phyloP scores from a whole-genome alignment of 2,888 invertebrate genomes.

The Aplocera efformata region DNA sequence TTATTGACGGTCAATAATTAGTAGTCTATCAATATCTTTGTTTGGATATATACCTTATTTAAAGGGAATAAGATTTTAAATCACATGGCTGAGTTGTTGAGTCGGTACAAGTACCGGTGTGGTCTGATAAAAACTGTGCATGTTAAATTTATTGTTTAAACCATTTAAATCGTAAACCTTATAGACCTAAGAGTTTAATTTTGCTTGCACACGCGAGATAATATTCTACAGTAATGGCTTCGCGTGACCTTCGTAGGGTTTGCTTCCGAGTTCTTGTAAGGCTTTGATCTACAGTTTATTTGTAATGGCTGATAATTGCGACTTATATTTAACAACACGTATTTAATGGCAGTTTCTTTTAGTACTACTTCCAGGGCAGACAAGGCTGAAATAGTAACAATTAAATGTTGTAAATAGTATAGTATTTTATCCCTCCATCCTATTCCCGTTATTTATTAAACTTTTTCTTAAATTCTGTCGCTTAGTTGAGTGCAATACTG shows the following conservation, averaged over 20 bases:
- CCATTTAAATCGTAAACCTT: constrained; percentile 4
- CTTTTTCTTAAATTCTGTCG: too few species aligned
- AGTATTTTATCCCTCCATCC: too few species aligned
- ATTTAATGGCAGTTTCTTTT: too few species aligned
- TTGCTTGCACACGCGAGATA: neutral
- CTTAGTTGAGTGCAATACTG: too few species aligned
- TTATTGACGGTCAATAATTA: too few species aligned
- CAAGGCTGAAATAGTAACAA: too few species aligned
- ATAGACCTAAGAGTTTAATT: constrained; percentile 1
- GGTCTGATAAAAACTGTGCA: constrained; percentile 1
- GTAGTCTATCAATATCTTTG: neutral
- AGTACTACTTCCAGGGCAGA: too few species aligned
- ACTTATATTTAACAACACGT: too few species aligned
- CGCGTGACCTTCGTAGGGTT: constrained; percentile 47
- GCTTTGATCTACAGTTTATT: constrained; percentile 24
- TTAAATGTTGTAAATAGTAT: too few species aligned
- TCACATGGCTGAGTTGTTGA: constrained; percentile 1
- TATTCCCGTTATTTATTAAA: too few species aligned
- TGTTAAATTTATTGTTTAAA: constrained; percentile 1
- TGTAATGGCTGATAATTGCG: constrained; percentile 6
- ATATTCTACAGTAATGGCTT: constrained; percentile 5
- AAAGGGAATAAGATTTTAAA: constrained; percentile 2
- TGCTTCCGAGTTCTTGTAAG: constrained; percentile 54
- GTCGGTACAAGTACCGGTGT: neutral
- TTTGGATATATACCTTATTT: neutral